Evolutionary conservation across 2,113 vertebrate genomes (phyloP).

Genomic region (Amphilophus citrinellus): DNA sequence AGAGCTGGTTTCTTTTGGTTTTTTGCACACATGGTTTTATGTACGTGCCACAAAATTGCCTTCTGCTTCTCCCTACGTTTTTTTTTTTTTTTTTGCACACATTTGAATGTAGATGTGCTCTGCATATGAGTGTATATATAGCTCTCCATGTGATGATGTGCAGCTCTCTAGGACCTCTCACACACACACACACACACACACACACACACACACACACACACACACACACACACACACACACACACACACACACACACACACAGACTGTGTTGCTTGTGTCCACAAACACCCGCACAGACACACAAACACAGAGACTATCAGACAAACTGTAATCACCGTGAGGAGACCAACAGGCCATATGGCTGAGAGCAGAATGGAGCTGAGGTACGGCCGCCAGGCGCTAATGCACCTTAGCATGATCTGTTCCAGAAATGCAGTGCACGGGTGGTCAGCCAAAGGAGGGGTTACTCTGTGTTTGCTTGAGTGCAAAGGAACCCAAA

Average conservation of each 20-base stretch:
- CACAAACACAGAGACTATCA: slow-evolving; percentile 67
- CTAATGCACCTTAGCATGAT: slow-evolving; percentile 66
- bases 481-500: slow-evolving; percentile 27
- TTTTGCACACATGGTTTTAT: slow-evolving; percentile 27
- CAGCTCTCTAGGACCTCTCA: slow-evolving; percentile 65
- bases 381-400: slow-evolving; percentile 26
- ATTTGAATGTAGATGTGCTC: slow-evolving; percentile 26
- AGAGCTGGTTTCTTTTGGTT: slow-evolving; percentile 51
- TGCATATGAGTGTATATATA: slow-evolving; percentile 9
- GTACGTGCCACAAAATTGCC: slow-evolving; percentile 35
- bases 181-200: slow-evolving; percentile 55
- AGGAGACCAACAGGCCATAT: slow-evolving; percentile 48
- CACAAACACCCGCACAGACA: slow-evolving; percentile 60
- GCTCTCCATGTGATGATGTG: slow-evolving; percentile 49
- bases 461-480: slow-evolving; percentile 35
- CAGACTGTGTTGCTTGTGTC: slow-evolving; percentile 38
- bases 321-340: slow-evolving; percentile 65
- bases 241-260: slow-evolving; percentile 19
- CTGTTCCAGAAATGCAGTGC: slow-evolving; percentile 60
- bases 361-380: slow-evolving; percentile 35
- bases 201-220: slow-evolving; percentile 22
- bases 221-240: slow-evolving; percentile 47
- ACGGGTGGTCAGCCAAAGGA: slow-evolving; percentile 51
- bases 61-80: slow-evolving; percentile 12
- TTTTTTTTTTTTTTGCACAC: slow-evolving; percentile 34